Base-by-base conservation (phyloP, 2,113 vertebrate genomes). In the Bubalus kerabau region DNA sequence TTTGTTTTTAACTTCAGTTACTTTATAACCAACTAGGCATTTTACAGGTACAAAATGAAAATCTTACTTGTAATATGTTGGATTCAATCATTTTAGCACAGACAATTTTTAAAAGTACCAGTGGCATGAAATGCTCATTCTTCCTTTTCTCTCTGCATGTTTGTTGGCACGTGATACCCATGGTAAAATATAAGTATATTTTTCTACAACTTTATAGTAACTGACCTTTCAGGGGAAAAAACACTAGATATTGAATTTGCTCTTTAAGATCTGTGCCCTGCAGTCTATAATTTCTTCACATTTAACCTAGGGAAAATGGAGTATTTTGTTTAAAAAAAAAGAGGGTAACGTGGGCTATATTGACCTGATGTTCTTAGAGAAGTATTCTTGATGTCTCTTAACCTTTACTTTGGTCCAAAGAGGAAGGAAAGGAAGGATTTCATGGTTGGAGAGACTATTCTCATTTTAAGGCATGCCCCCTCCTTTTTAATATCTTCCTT, bases 151-250 rank as follows among this genome's bases (percentile, higher is more conserved):
- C 36, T 89, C 40, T 71, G 40, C 6, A 11, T 74, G 54, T 92
- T 96, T 92, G 52, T 30, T 74, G 62, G 26, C 56, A 60, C 76
- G 32, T 89, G 80, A 76, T 76, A 86, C 26, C 60, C 12, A 30
- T 83, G 43, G 60, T 85, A 91, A 94, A 81, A 64, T 76, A 89
- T 71, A 54, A 81, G 59, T 76, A 89, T 71, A 54, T 81, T 78
- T 93, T 85, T 89, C 64, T 86, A 85, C 19, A 96, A 71, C 52
- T 85, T 93, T 67, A 97, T 28, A 32, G 16, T 94, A 88, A 87
- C 24, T 91, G 52, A 81, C 46, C 26, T 97, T 82, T 54, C 4
- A 43, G 64, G 36, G 28, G 57, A 97, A 90, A 54, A 60, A 87
- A 81, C 32, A 62, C 40, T 89, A 78, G 64, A 71, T 16, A 17